These are phyloP conservation scores for Leucoraja erinaceus DNA, from an alignment of 2,113 vertebrate species.

Conservation along the genomic window DNA sequence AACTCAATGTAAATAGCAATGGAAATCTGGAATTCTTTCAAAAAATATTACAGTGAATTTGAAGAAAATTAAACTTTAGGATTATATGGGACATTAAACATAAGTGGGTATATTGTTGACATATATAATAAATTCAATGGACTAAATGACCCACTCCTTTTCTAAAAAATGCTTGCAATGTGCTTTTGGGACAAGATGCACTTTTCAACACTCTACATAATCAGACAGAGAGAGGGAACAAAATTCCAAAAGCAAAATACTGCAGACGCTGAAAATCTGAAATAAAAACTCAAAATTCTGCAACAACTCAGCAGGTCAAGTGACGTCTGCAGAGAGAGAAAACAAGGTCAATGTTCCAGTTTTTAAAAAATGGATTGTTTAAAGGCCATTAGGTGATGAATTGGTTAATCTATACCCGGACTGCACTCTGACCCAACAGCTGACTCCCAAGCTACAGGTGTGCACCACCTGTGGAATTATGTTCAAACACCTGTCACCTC, in stretches of 20 bases:
- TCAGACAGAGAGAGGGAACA: background rate
- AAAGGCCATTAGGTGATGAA: background rate
- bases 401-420: background rate
- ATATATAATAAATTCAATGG: background rate
- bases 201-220: background rate
- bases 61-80: background rate
- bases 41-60: background rate
- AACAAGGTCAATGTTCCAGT: too few relatives aligned
- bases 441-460: background rate
- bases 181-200: background rate
- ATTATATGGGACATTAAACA: background rate
- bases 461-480: background rate
- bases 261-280: too few relatives aligned
- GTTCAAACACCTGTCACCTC: background rate
- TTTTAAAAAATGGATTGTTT: too few relatives aligned
- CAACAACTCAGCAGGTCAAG: too few relatives aligned
- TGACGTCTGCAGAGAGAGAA: too few relatives aligned
- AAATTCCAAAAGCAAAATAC: background rate
- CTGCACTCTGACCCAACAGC: background rate
- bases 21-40: background rate
- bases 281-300: too few relatives aligned
- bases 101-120: background rate
- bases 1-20: background rate
- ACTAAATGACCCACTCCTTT: background rate
- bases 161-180: background rate